Evolutionary conservation across 2,797 vertebrate genomes (phyloP).

Genomic region (Stomatorhinus walkeri): DNA sequence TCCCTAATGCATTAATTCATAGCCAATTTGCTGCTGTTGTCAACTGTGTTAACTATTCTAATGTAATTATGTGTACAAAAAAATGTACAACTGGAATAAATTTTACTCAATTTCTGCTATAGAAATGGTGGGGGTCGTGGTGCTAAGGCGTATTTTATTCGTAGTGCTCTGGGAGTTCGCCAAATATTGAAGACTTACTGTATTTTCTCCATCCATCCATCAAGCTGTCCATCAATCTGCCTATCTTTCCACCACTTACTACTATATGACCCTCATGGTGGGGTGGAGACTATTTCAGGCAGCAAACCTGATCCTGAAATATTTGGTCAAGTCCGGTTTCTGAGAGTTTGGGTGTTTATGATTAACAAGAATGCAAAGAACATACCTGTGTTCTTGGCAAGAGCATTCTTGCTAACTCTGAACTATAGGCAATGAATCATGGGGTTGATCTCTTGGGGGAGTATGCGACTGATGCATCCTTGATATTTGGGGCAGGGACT

Average conservation of each 20-base stretch:
- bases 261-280: not conserved
- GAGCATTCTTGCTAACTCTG: not conserved
- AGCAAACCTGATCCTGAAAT: not conserved
- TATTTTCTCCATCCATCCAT: not conserved
- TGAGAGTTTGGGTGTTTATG: not conserved
- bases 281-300: not conserved
- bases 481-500: not conserved
- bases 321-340: not conserved
- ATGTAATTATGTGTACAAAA: constrained; percentile 7
- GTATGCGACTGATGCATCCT: not conserved
- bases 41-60: constrained; percentile 1
- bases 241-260: not conserved
- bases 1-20: constrained; percentile 10
- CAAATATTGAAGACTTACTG: not conserved
- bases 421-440: not conserved
- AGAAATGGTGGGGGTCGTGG: not conserved
- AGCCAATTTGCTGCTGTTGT: not conserved
- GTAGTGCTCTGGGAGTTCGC: not conserved
- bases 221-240: not conserved
- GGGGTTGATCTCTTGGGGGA: not conserved
- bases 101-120: not conserved
- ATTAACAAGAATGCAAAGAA: not conserved
- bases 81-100: constrained; percentile 4
- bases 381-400: not conserved
- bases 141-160: not conserved